Evolutionary conservation across 2,888 invertebrate species (phyloP), one percentile per base, ranked within the genome.

Genomic region (Amphipyra tragopoginis): DNA sequence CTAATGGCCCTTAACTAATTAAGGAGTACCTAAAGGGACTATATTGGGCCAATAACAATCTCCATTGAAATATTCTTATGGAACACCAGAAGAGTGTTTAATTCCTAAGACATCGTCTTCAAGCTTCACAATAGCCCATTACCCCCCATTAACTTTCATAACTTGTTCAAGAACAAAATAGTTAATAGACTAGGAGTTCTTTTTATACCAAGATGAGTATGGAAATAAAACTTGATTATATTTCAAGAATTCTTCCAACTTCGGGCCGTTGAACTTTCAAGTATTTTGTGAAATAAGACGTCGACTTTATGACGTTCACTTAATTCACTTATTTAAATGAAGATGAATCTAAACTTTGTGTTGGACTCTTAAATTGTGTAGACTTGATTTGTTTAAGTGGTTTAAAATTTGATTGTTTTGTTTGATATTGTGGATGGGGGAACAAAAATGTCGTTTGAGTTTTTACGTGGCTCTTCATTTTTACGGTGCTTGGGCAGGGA

Each of bases 241-340:
- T 73, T 75, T 67, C 61, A 69, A 64, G 64, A 75, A 79, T 75
- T 75, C 57, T 38, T 66, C 59, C 40, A 65, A 79, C 54, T 75
- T 65, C 43, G 33, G 47, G 52, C 57, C 51, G 72, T 58, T 79
- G 68, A 79, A 79, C 72, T 77, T 67, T 65, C 38, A 58, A 75
- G 65, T 68, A 66, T 73, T 79, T 73, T 59, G 61, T 47, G 64
- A 71, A 79, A 80, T 69, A 76, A 74, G 67, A 68, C 73, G 66
- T 65, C 70, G 62, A 75, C 71, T 78, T 80, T 78, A 80, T 78
- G 76, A 76, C 79, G 64, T 77, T 68, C 61, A 55, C 67, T 80
- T 81, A 78, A 79, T 81, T 81, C 65, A 73, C 66, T 80, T 78
- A 78, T 78, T 76, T 54, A 78, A 81, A 80, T 80, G 77, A 77